Evolutionary conservation across 2,113 vertebrate genomes (phyloP).

Genomic region (Perccottus glenii): DNA sequence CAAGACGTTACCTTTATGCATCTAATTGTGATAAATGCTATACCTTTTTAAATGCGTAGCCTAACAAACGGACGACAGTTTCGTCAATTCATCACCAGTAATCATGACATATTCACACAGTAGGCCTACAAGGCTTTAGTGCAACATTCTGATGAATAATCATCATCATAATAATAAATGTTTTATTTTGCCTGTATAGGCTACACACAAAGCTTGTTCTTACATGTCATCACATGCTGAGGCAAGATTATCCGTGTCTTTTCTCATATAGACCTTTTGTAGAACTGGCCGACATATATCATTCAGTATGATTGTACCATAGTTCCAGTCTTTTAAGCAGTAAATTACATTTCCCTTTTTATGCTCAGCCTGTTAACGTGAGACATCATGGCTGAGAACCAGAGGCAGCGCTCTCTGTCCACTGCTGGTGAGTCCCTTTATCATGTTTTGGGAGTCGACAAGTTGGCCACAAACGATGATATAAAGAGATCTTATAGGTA

Average conservation of each 20-base stretch:
- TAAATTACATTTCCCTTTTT: constrained; percentile 24
- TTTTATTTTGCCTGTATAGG: too few species aligned
- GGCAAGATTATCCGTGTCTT: not conserved
- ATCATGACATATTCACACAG: not conserved
- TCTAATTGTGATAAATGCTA: not conserved
- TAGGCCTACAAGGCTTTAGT: not conserved
- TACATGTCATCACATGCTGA: too few species aligned
- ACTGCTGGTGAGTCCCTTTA: constrained; percentile 96
- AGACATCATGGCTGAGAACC: constrained; percentile 91
- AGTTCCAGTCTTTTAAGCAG: not conserved
- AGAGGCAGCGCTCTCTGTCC: constrained; percentile 96
- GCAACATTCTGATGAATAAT: too few species aligned
- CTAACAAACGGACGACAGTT: not conserved
- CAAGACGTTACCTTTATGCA: not conserved
- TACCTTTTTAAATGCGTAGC: too few species aligned
- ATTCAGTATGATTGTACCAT: not conserved
- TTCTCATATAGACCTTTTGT: constrained; percentile 18
- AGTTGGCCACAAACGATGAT: constrained; percentile 92
- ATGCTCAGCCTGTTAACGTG: constrained; percentile 62
- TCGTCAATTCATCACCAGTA: not conserved
- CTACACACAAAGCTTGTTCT: too few species aligned
- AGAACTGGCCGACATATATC: not conserved
- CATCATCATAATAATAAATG: too few species aligned
- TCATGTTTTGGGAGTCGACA: constrained; percentile 91
- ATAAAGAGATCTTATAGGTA: constrained; percentile 98